Base-by-base conservation (phyloP, 2,888 invertebrate genomes). In the Drosophila rellima region DNA sequence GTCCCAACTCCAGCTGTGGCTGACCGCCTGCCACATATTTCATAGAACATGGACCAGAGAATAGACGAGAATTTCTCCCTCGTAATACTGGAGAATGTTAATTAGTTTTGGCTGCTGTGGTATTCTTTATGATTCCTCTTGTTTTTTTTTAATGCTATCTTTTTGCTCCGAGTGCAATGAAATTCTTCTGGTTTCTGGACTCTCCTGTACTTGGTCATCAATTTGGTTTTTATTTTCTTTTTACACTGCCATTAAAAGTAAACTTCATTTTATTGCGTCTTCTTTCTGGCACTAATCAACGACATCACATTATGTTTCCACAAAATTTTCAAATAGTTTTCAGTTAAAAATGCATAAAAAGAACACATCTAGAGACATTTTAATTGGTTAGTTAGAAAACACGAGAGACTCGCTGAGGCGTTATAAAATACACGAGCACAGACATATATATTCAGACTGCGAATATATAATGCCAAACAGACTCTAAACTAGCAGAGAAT, bases 1-100 rank as follows among this genome's bases (percentile, higher is more conserved):
- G 17, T 40, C 33, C 29, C 56, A 44, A 31, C 51, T 47, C 52
- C 64, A 60, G 73, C 76, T 79, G 78, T 56, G 79, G 67, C 66
- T 78, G 79, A 78, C 79, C 78, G 78, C 76, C 76, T 74, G 77
- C 77, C 80, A 80, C 80, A 80, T 80, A 77, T 77, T 71, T 80
- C 63, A 74, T 77, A 61, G 62, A 55, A 17, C 40, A 18, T 60
- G 40, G 37, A 42, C 39, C 48, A 50, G 56, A 44, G 61, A 56
- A 60, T 59, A 48, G 60, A 48, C 20, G 39, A 50, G 45, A 23
- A 42, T 29, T 44, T 18, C 39, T 18, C 40, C 33, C 40, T 17
- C 40, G 26, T 48, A 59, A 40, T 59, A 8, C 31, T 48, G 15
- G 60, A 45, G 70, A 69, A 77, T 77, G 76, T 70, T 77, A 73